Base-by-base conservation (phyloP, 2,113 vertebrate genomes). In the Psettodes erumei region DNA sequence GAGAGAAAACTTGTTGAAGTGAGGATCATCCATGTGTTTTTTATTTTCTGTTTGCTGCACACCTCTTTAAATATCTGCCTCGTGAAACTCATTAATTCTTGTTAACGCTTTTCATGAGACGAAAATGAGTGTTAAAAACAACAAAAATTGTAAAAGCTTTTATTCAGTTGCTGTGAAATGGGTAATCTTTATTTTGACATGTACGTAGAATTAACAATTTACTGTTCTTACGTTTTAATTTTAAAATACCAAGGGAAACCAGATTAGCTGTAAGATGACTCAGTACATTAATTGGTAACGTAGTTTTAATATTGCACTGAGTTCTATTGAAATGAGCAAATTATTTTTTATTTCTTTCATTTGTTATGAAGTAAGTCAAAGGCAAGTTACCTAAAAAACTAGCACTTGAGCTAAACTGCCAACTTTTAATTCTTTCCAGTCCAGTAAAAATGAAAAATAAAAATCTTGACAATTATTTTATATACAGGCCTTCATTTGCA, bases 1-100 rank as follows among this genome's bases (percentile, higher is more conserved):
- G 78, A 56, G 13, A 77, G 51, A 42, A 8, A 65, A 77, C 48
- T 61, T 76, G 61, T 64, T 62, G 1, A 59, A 81, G 60, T 42
- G 43, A 7, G 5, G n/a, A n/a, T n/a, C n/a, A n/a, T n/a, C n/a
- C n/a, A 23, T n/a, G 8, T 8, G 4, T 63, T 33, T 8, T 59
- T 58, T 50, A 27, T 35, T 66, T n/a, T n/a, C n/a, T n/a, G n/a
- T n/a, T n/a, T n/a, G n/a, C n/a, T n/a, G n/a, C n/a, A n/a, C n/a
- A n/a, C n/a, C n/a, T n/a, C n/a, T n/a, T n/a, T n/a, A n/a, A n/a
- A n/a, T n/a, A 47, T 11, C 45, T 23, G 45, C 19, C 21, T 18
- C n/a, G 16, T 21, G n/a, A n/a, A 47, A 47, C 42, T 4, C 42
- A n/a, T 45, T 45, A n/a, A n/a, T 47, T 47, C n/a, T 40, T 1